Evolutionary conservation across 2,797 vertebrate genomes (phyloP).

Genomic region (Brotogeris chrysoptera): DNA sequence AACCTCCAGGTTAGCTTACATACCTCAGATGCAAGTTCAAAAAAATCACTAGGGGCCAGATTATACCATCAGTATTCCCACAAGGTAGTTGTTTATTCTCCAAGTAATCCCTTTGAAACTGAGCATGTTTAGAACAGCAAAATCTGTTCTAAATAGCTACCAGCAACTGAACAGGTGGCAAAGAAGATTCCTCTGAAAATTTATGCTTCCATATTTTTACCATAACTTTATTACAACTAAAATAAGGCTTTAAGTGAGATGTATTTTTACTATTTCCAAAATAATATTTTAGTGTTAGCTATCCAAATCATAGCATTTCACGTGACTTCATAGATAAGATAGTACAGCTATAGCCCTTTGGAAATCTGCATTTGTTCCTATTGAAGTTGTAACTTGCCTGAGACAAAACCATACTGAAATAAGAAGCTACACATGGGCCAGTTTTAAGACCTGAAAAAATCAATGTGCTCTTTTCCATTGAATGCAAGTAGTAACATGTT

Average conservation of each 20-base stretch:
- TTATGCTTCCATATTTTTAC: not conserved
- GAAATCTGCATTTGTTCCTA: conserved; percentile 45
- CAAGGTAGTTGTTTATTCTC: not conserved
- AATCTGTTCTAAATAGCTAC: not conserved
- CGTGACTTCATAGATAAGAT: not conserved
- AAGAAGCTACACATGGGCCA: not conserved
- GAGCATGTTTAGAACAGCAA: not conserved
- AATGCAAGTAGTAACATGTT: not conserved
- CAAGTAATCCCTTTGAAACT: not conserved
- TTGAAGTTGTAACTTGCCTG: conserved; percentile 46
- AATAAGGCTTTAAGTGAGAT: not conserved
- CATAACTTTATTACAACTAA: not conserved
- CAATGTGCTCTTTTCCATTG: not conserved
- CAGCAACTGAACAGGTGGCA: not conserved
- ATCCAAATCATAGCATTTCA: conserved; percentile 42
- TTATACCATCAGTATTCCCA: not conserved
- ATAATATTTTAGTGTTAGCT: not conserved
- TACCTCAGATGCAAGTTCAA: not conserved
- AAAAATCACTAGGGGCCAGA: not conserved
- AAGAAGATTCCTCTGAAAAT: not conserved
- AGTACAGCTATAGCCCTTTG: conserved; percentile 5
- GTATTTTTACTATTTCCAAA: not conserved
- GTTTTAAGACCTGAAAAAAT: not conserved
- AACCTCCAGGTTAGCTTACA: not conserved
- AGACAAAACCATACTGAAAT: conserved; percentile 13